Percentiles rank a stretch among this genome's conserved stretches.
Conservation (phyloP, 2,113 vertebrate species). For the Diphyllodes magnificus region DNA sequence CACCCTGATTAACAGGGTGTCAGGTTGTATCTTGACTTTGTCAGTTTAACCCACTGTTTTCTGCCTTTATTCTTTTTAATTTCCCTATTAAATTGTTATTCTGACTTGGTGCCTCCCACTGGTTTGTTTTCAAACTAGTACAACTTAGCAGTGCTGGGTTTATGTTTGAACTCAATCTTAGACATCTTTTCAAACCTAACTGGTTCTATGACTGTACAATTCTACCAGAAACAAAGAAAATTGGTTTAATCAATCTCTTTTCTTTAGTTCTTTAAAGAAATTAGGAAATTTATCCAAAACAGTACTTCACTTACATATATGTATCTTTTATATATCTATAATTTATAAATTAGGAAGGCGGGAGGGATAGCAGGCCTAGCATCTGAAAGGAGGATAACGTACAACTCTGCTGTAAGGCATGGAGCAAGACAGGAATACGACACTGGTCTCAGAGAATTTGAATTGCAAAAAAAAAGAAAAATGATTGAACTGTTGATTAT, state of each 20-base stretch:
- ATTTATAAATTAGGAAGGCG: not conserved
- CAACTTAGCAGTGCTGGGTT: not conserved
- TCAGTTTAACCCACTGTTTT: too few species aligned
- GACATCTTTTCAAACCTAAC: not conserved
- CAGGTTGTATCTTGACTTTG: too few species aligned
- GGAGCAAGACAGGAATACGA: not conserved
- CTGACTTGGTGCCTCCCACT: too few species aligned
- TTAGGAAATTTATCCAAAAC: not conserved
- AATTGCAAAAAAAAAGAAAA: not conserved
- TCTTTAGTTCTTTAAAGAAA: not conserved
- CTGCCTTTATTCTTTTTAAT: too few species aligned
- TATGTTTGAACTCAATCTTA: not conserved
- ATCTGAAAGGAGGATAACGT: not conserved
- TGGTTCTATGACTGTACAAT: not conserved
- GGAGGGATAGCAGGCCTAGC: not conserved
- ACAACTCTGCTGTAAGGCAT: fast-evolving
- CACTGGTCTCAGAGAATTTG: not conserved
- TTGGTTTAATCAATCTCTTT: not conserved
- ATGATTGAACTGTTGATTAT: not conserved
- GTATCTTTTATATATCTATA: not conserved
- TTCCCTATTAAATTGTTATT: too few species aligned
- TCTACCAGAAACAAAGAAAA: not conserved
- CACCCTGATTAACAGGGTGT: too few species aligned
- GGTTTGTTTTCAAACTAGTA: too few species aligned
- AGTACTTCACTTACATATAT: not conserved